A percentile compares a stretch with the other conserved stretches of the same genome.
Evolutionary conservation across 1,140 invertebrate species (phyloP).

Genomic region (Apis dorsata): DNA sequence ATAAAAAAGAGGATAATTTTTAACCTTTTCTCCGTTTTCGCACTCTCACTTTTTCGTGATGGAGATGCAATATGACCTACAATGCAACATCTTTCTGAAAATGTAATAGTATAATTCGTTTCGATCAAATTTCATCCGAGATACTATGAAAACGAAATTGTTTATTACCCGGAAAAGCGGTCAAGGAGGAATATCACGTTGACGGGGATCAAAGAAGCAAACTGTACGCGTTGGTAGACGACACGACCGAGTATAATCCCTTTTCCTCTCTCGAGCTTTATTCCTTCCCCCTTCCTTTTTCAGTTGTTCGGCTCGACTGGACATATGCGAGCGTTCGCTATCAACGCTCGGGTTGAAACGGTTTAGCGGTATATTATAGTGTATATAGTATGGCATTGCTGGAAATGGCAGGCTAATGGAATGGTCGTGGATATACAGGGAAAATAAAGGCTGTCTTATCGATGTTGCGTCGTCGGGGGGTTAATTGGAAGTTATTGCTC

Average conservation of each 20-base stretch:
- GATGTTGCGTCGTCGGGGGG: constrained; percentile 45
- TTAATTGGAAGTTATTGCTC: constrained; percentile 61
- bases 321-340: constrained; percentile 31
- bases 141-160: constrained; percentile 41
- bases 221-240: constrained; percentile 58
- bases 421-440: constrained; percentile 39
- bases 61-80: neutral
- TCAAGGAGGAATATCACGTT: constrained; percentile 33
- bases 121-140: constrained; percentile 43
- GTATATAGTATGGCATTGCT: constrained; percentile 34
- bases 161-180: constrained; percentile 35
- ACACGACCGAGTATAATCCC: constrained; percentile 48
- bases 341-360: constrained; percentile 36
- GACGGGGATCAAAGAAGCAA: constrained; percentile 61
- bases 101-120: neutral
- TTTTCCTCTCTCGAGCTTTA: constrained; percentile 7
- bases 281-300: constrained; percentile 49
- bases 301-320: constrained; percentile 19
- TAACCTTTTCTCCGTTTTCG: too few relatives aligned
- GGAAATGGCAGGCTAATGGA: constrained; percentile 57
- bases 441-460: constrained; percentile 61
- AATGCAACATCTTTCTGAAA: too few relatives aligned
- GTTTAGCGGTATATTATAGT: constrained; percentile 26
- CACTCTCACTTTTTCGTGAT: neutral
- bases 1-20: too few relatives aligned